Base-by-base conservation (phyloP, 2,888 invertebrate species). In the Pyrrhia umbra region DNA sequence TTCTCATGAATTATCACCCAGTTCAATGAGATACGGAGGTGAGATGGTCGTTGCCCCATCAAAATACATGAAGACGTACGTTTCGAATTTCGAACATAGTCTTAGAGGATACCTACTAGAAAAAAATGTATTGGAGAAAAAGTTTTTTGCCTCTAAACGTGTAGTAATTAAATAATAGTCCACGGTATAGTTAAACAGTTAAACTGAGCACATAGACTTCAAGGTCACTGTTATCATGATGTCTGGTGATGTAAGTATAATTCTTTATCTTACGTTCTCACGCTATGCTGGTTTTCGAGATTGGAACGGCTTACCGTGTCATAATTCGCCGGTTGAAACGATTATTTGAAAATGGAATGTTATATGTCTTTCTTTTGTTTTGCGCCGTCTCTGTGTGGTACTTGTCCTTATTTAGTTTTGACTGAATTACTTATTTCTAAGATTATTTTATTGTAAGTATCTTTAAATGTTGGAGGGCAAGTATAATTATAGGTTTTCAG, bases 181-280 rank as follows among this genome's bases (percentile, higher is more conserved):
- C 68, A 64, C 54, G 73, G 63, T 61, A 55, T 72, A 78, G 75
- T 82, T 77, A 73, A 77, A 75, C 78, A 78, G 75, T 81, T 77
- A 73, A 77, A 75, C 77, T 63, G 58, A 68, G 68, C 60, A 49
- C 75, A 68, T 51, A 58, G 42, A 47, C 55, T 59, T 45, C 84
- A 86, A 85, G 85, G 86, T 81, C 80, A 74, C 55, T 68, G 79
- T 80, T 85, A 85, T 81, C 84, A 80, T 70, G 66, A 68, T 49
- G 52, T 64, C 64, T 68, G 70, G 77, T 81, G 79, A 82, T 84
- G 78, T 79, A 77, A 79, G 73, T 74, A 46, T 62, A 77, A 78
- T 79, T 82, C 69, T 85, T 87, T 87, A 88, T 87, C 85, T 81
- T 79, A 83, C 82, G 80, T 85, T 88, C 88, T 86, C 88, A 88